Base-by-base conservation (phyloP, 2,797 vertebrate species). In the Pitangus sulphuratus region DNA sequence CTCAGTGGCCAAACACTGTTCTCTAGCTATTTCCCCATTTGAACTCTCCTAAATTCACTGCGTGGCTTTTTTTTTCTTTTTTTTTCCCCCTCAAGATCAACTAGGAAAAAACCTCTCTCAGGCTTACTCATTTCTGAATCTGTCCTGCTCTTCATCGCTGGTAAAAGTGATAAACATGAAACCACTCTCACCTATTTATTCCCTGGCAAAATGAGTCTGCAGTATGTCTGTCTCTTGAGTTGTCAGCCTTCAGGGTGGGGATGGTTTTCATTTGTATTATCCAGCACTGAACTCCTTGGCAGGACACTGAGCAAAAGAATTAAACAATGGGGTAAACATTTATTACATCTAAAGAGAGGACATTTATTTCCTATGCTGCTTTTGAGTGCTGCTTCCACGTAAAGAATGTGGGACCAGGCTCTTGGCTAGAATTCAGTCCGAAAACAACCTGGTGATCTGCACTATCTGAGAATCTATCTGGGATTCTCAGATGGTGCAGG, bases 41-140 rank as follows among this genome's bases (percentile, higher is more conserved):
- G 35, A 93, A 54, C 62, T 82, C 82, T 69, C 37, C 33, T 84
- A 21, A 93, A 88, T 81, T 84, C 54, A 58, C n/a, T 57, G 48
- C 8, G 56, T 57, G 25, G 21, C 10, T 5, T 37, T 37, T 40
- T 64, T 60, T n/a, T 60, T 44, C n/a, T n/a, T 44, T 44, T 44
- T 31, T 47, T 24, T 24, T 37, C 7, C 1, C 1, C 7, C 1
- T 7, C 17, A 42, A 51, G 35, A 87, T 30, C 47, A 66, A 30
- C 15, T 47, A 12, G 26, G 15, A 2, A 22, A 61, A 81, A 10
- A 0, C 2, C 17, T 75, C 39, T 71, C 48, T 61, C 50, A 61
- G 40, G 8, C n/a, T 48, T 56, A 60, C 15, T 84, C 3, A 74
- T 77, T 90, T 74, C 89, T 71, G 39, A 57, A 78, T 45, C 57